Evolutionary conservation across 2,113 vertebrate species (phyloP).

Genomic region (Patagioenas fasciata): DNA sequence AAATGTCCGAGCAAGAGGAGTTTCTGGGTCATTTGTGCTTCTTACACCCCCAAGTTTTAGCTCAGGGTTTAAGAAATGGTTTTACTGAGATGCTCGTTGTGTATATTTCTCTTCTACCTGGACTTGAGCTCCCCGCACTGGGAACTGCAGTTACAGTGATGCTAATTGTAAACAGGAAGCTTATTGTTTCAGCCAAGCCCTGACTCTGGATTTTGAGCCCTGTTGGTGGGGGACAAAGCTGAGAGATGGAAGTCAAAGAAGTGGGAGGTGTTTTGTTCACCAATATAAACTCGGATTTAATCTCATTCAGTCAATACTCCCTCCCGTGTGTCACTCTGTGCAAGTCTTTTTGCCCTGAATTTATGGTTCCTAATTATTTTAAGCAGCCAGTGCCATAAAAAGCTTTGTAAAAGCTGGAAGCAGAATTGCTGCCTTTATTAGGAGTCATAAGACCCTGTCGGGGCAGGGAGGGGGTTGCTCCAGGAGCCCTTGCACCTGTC

Average conservation of each 20-base stretch:
- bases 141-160: neutral
- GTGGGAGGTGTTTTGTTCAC: neutral
- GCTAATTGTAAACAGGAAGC: neutral
- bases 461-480: neutral
- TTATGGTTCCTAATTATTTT: slow-evolving; percentile 61
- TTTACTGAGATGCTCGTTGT: neutral
- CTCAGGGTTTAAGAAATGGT: neutral
- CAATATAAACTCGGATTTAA: neutral
- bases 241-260: neutral
- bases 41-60: neutral
- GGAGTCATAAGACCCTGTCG: neutral
- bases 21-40: neutral
- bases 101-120: neutral
- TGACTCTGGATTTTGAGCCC: neutral
- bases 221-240: neutral
- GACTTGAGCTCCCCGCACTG: neutral
- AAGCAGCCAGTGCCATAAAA: slow-evolving; percentile 45
- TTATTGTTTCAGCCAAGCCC: neutral
- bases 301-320: neutral
- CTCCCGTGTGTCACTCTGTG: neutral
- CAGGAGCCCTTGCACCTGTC: neutral
- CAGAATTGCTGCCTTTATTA: slow-evolving; percentile 32
- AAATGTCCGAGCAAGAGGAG: neutral
- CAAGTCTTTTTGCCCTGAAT: slow-evolving; percentile 38
- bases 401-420: slow-evolving; percentile 57